phyloP scores from a whole-genome alignment of 2,113 vertebrate genomes.

The Eubucco bourcierii region DNA sequence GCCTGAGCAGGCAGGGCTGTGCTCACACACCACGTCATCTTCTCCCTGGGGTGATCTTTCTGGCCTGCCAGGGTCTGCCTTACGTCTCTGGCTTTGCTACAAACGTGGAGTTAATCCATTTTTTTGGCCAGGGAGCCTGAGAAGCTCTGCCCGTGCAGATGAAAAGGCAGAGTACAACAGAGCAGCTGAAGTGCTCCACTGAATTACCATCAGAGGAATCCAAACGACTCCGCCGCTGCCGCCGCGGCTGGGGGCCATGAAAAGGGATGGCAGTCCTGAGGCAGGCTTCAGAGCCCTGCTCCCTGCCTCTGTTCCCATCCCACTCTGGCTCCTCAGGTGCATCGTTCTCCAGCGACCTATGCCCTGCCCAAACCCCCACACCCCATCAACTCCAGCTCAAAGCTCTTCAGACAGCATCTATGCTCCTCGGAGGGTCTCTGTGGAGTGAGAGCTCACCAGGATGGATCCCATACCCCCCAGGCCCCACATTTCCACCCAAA shows the following conservation, averaged over 20 bases:
- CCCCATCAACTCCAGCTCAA: background rate
- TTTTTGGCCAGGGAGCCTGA: background rate
- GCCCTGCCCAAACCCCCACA: background rate
- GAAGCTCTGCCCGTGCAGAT: background rate
- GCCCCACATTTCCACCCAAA: background rate
- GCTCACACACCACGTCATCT: background rate
- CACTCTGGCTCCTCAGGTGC: background rate
- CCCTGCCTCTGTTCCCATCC: background rate
- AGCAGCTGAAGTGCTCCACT: conserved; percentile 30
- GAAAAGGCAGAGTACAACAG: conserved; percentile 5
- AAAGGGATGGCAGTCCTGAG: background rate
- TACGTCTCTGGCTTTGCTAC: conserved; percentile 34
- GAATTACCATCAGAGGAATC: conserved; percentile 6
- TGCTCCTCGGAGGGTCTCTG: background rate
- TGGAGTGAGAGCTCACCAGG: background rate
- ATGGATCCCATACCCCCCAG: fast-evolving
- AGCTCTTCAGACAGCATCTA: fast-evolving
- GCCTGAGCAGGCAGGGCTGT: background rate
- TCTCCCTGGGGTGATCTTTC: background rate
- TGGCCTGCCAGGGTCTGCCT: conserved; percentile 4
- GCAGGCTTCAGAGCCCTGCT: background rate
- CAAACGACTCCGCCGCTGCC: background rate
- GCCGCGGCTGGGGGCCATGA: background rate
- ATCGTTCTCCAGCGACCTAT: background rate
- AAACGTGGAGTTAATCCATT: conserved; percentile 14